phyloP scores from a whole-genome alignment of 2,797 vertebrate species.

The Catharus ustulatus region DNA sequence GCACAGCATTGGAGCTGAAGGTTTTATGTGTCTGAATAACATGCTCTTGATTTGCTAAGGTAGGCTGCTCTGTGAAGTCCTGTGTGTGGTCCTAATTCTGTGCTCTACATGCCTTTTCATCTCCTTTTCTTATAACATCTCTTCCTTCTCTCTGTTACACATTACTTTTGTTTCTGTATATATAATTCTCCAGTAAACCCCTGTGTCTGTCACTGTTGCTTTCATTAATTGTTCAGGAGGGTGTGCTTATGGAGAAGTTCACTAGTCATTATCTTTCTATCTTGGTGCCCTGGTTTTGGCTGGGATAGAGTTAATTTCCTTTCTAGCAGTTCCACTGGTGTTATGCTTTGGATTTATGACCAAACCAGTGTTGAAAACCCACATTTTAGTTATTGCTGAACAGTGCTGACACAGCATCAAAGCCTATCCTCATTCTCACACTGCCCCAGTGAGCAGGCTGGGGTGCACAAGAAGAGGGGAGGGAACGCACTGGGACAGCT shows the following conservation, averaged over 20 bases:
- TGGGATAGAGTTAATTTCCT: background rate
- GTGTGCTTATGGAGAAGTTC: background rate
- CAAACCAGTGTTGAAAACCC: background rate
- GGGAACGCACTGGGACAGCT: background rate
- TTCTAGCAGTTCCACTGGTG: background rate
- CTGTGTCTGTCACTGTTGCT: background rate
- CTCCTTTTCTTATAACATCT: background rate
- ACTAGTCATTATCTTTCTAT: background rate
- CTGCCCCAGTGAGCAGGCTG: fast-evolving
- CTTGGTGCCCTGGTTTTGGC: background rate
- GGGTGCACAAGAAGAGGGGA: background rate
- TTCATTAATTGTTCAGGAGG: background rate
- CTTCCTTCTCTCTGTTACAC: background rate
- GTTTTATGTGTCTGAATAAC: constrained; percentile 1
- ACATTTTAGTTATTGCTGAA: background rate
- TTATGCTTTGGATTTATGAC: background rate
- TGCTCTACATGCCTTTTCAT: background rate
- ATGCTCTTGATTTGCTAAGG: background rate
- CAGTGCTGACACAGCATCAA: background rate
- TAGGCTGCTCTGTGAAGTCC: background rate
- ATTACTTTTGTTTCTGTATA: background rate
- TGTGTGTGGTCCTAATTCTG: background rate
- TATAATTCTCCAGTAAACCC: background rate
- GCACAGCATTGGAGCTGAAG: background rate
- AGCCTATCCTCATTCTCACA: background rate